Conservation (phyloP, 64 coral and sea anemone genomes). For the Actinia equina region DNA sequence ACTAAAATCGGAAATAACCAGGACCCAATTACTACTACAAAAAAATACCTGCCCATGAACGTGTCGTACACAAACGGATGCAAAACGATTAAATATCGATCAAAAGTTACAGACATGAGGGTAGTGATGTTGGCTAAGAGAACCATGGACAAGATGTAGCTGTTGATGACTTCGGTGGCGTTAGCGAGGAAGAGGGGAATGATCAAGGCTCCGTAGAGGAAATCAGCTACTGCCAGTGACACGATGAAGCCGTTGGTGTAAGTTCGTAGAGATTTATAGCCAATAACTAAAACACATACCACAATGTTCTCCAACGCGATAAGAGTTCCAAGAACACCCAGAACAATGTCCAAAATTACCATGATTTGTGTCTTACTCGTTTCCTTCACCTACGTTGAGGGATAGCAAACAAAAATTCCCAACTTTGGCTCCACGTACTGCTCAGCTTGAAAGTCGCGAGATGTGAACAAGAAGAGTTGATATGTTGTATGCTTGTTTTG, state of each 20-base stretch:
- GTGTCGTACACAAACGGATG: not conserved
- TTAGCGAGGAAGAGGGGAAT: not conserved
- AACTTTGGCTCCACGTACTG: not conserved
- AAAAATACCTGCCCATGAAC: not conserved
- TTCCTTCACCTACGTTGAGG: not conserved
- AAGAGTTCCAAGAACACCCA: not conserved
- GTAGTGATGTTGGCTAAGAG: slow-evolving; percentile 18
- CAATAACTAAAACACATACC: not conserved
- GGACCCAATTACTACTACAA: not conserved
- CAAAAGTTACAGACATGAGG: not conserved
- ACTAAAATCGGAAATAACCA: not conserved
- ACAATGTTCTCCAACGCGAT: slow-evolving; percentile 11
- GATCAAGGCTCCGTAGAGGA: slow-evolving; percentile 1
- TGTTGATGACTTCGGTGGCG: not conserved
- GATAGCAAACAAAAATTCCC: not conserved
- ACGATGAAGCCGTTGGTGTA: slow-evolving; percentile 11
- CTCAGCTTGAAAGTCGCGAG: not conserved
- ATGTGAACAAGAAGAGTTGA: not conserved
- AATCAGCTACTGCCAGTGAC: slow-evolving; percentile 11
- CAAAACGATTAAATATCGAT: not conserved
- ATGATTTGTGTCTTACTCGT: not conserved
- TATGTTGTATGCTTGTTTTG: not conserved
- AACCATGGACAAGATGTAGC: not conserved
- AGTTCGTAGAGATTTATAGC: slow-evolving; percentile 2
- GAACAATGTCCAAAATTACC: not conserved